Base-by-base conservation (phyloP, 2,113 vertebrate species). In the Buteo buteo region DNA sequence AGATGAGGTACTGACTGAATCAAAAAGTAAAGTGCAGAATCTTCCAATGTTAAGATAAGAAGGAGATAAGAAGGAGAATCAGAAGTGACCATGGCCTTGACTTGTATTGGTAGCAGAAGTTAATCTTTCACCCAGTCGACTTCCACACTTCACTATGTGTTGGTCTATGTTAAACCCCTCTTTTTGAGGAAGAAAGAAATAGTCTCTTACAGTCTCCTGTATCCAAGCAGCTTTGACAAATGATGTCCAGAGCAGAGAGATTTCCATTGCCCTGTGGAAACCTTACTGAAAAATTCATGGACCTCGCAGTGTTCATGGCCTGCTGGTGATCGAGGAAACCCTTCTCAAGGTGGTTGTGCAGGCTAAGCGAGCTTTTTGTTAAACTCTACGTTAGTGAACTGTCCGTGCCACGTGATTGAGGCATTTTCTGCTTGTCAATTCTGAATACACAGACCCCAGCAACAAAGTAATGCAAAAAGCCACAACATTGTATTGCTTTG, bases 291-390 rank as follows among this genome's bases (percentile, higher is more conserved):
- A 57, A 31, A 74, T 71, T 67, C 24, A 31, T 6, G 16, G 8
- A 20, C 22, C 3, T 49, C 6, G 1, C 29, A 16, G 8, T 42
- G 92, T 50, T 73, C 4, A 2, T 28, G 19, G 44, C 9, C 45
- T 38, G 11, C 19, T 66, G 40, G 13, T 20, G 82, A 4, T 38
- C 0, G 0, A 70, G 66, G 28, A 70, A 66, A 36, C 1, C 1
- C 5, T 40, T 36, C 8, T 36, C 4, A 1, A 44, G 36, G 15
- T 28, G 9, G 28, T 40, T 57, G 31, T 2, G 3, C 32, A 58
- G 34, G 28, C 8, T 40, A 47, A 77, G 45, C 24, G 38, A n/a
- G 16, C 3, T 31, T 80, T 72, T n/a, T 61, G 9, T 70, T 74
- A 45, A 57, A 64, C 4, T 38, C 36, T 31, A 0, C 20, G 14